Conservation (phyloP, 2,888 invertebrate genomes). For the Scaeva pyrastri region DNA sequence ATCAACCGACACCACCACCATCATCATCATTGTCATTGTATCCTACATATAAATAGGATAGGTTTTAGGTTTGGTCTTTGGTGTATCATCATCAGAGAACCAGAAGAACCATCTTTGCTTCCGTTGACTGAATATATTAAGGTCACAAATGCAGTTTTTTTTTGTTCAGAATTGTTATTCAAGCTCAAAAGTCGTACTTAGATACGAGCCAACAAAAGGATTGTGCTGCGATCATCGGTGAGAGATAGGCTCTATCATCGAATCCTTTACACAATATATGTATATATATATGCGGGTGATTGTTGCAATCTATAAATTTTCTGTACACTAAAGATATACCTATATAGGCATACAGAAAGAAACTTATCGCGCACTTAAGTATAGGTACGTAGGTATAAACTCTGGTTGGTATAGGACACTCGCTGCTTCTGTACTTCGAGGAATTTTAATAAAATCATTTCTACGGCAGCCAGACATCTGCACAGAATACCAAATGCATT, state of each 20-base stretch:
- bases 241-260: constrained; percentile 32
- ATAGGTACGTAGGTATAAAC: neutral
- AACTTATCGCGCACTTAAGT: constrained; percentile 12
- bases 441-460: constrained; percentile 76
- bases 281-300: constrained; percentile 26
- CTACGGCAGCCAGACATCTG: constrained; percentile 72
- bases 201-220: constrained; percentile 64
- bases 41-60: neutral
- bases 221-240: constrained; percentile 63
- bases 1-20: constrained; percentile 24
- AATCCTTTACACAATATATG: constrained; percentile 15
- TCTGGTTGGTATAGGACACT: constrained; percentile 25
- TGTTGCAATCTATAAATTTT: constrained; percentile 30
- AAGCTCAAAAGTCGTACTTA: constrained; percentile 64
- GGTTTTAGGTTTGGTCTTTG: no score
- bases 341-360: neutral
- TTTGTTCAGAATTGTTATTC: constrained; percentile 61
- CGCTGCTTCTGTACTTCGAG: constrained; percentile 62
- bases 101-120: constrained; percentile 47
- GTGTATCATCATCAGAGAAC: neutral
- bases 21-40: neutral
- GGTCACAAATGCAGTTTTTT: constrained; percentile 37
- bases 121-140: constrained; percentile 71
- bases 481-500: constrained; percentile 73
- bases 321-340: no score